Evolutionary conservation across 1,140 invertebrate species (phyloP), one percentile per base, ranked within the genome.

Genomic region (Drosophila albomicans): DNA sequence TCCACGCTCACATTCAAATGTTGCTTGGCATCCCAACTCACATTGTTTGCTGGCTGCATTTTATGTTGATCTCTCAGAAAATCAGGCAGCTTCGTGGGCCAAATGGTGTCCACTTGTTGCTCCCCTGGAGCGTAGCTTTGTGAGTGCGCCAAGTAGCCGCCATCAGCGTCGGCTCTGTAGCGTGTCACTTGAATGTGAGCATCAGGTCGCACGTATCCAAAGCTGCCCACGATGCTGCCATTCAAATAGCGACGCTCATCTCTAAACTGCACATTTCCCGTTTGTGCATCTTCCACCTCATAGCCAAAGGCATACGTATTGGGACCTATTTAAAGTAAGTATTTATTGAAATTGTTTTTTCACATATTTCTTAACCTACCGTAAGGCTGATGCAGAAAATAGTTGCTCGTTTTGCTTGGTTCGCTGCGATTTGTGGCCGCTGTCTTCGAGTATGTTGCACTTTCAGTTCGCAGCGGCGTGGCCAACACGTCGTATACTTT

Each of bases 301-400:
- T 96, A 96, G 11, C 95, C 95, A 87, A 95, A 96, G 8, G 94
- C 93, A 81, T 96, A 96, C 1, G 95, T 95, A 13, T 95, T 95
- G 10, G 94, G 93, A 20, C 95, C 95, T 94, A 13, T 48, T 5
- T 7, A 28, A 0, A 20, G 16, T 25, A 25, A 11, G n/a, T 1
- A 5, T 38, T 28, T 10, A 32, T 15, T 25, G 1, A 0, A 13
- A 41, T 49, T 6, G 6, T 3, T 2, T 28, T 1, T 30, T 1
- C 1, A 1, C 15, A 5, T 43, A 13, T n/a, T 35, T 1, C 8
- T 38, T 70, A n/a, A 75, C 79, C 56, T 90, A 92, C 91, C 91
- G 20, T 91, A 91, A 1, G 82, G 85, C 56, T 92, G 72, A 32
- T 79, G 86, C 20, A 72, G 58, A 75, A 89, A 90, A 75, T 92